Evolutionary conservation across 2,113 vertebrate genomes (phyloP), one percentile per base, ranked within the genome.

Genomic region (Hippocampus barbouri): DNA sequence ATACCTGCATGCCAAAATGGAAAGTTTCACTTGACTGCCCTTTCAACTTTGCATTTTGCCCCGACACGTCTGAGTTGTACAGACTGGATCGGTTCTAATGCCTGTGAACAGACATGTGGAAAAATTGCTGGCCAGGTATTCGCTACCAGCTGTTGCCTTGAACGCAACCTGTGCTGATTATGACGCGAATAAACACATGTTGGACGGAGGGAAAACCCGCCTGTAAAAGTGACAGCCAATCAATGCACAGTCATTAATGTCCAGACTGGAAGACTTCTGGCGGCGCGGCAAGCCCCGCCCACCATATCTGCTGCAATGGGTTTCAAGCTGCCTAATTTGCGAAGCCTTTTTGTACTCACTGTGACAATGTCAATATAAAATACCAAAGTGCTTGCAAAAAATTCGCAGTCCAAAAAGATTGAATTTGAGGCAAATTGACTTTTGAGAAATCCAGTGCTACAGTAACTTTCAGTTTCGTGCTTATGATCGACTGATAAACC

Each of bases 1-100:
- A 87, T 85, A 85, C 83, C 85, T 64, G 72, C n/a, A 76, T 88
- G 83, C 86, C 83, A 78, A 83, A 85, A 83, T 83, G 88, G 83
- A 88, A 87, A 88, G 80, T 81, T 70, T 79, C 56, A 41, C 76
- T 73, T 25, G 0, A 25, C 59, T 68, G 56, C 63, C 54, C 66
- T 43, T 25, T 75, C 65, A 65, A 2, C 20, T 70, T 59, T 1
- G 21, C n/a, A 63, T 75, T 38, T 21, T 80, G 86, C 62, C 84
- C 49, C 0, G 74, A 81, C 88, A 79, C 88, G 88, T 56, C 76
- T 73, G 74, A 79, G 84, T 79, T 80, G 76, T 80, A 79, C 27
- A 0, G 64, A 54, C 51, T 51, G 70, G 71, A 83, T 68, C 45
- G 38, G 66, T 72, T 76, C 38, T 30, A 30, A 30, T 53, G 34